Base-by-base conservation (phyloP, 2,888 invertebrate species). In the Caenorhabditis uteleia region DNA sequence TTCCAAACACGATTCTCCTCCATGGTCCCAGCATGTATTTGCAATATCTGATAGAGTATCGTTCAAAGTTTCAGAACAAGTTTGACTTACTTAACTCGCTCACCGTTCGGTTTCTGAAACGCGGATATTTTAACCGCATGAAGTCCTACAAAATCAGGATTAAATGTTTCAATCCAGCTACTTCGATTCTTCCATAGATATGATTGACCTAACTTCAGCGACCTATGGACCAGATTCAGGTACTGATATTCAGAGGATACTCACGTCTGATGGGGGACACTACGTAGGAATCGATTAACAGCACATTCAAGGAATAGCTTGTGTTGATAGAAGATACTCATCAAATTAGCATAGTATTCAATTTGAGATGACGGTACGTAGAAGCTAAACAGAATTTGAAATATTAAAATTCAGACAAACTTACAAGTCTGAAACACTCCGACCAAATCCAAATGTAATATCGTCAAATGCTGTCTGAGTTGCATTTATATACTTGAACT, bases 391-490 rank as follows among this genome's bases (percentile, higher is more conserved):
- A 8, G 6, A 7, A 20, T 39, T 39, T 39, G 16, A 10, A 39
- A 39, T 10, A 39, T 10, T 20, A 45, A 10, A 10, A 10, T 31
- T 31, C 2, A 18, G 42, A 18, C n/a, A 23, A 8, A 6, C 54
- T 48, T 14, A 59, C 59, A 59, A 59, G 33, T 59, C 59, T 1
- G 59, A 47, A 26, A 38, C 6, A 44, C 59, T 59, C 18, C 48
- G 47, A 2, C 47, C 47, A 6, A 20, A 14, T 12, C 42, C 29
- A 6, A 18, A n/a, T 1, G 29, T 10, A 43, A 59, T 48, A 16
- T 59, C 48, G 7, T 26, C 27, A 5, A 36, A 16, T 0, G 26
- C 53, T 12, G 54, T 48, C 6, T 54, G n/a, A 18, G 53, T 54
- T 0, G 14, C 23, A n/a, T 7, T 44, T 1, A 53, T 25, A 25